Evolutionary conservation across 2,113 vertebrate genomes (phyloP).

Genomic region (Anarhynchus alexandrinus): DNA sequence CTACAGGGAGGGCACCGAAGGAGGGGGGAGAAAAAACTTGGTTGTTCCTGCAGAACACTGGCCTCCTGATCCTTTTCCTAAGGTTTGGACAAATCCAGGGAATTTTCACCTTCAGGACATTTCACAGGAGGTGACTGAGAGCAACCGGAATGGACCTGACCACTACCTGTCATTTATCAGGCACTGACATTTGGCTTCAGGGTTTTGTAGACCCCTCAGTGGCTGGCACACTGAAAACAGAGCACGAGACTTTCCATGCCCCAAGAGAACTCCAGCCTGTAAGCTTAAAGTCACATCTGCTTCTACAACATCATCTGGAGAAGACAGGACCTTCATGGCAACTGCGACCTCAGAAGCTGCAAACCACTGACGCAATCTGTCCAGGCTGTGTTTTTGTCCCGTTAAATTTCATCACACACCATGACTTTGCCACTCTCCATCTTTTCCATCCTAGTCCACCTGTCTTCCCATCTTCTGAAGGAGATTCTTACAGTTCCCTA

Average conservation of each 20-base stretch:
- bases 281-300: not conserved
- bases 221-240: not conserved
- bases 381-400: not conserved
- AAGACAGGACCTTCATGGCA: not conserved
- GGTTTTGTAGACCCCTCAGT: not conserved
- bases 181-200: not conserved
- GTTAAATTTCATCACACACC: not conserved
- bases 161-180: accelerated
- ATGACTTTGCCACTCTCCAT: not conserved
- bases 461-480: not conserved
- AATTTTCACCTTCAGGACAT: not conserved
- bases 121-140: not conserved
- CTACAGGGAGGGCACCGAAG: not conserved
- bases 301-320: not conserved
- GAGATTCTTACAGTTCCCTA: not conserved
- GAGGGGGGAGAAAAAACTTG: accelerated
- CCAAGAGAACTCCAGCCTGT: not conserved
- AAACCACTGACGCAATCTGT: not conserved
- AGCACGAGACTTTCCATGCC: accelerated
- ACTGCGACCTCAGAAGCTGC: not conserved
- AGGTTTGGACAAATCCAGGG: not conserved
- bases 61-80: not conserved
- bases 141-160: not conserved
- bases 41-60: not conserved
- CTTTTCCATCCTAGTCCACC: not conserved